Evolutionary conservation across 2,888 invertebrate species (phyloP), one percentile per base, ranked within the genome.

Genomic region (Dolichomitus sp.): DNA sequence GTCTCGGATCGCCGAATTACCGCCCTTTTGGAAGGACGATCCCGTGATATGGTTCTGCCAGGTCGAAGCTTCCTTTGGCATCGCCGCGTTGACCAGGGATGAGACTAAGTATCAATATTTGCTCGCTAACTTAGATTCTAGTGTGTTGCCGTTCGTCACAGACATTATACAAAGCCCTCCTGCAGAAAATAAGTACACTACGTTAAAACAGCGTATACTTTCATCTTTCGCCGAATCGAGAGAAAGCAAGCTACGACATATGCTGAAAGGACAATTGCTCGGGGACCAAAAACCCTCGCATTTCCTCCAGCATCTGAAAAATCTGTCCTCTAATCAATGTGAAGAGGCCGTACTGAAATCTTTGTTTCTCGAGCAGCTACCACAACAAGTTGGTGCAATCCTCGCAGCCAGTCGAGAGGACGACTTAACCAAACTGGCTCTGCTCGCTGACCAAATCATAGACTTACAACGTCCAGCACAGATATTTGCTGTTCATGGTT

Each of bases 201-300:
- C 57, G 1, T 14, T 66, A 0, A 73, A 66, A 57, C 7, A 19
- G 0, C 19, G 52, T 9, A 52, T 52, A 23, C 52, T 52, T 11
- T 23, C 19, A 23, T 52, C 52, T 2, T 52, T 52, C n/a, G 19
- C 52, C 9, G 52, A 52, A 11, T 23, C 52, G 19, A 52, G 6
- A 3, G 48, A 80, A 59, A 68, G 37, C 12, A 61, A 61, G 9
- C 4, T 82, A 1, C 68, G 40, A 30, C 40, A 61, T n/a, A 17
- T 82, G 1, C 33, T 82, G 23, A 78, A 66, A 54, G 69, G 52
- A n/a, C 40, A 73, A 23, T n/a, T 59, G 3, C 33, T 74, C 0
- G 68, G 82, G 1, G 74, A 78, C 37, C 40, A 59, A 11, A 78
- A 74, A 27, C 78, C 82, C 4, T 73, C 74, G 5, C 74, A 78